Base-by-base conservation (phyloP, 1,140 invertebrate genomes). In the Plodia interpunctella region DNA sequence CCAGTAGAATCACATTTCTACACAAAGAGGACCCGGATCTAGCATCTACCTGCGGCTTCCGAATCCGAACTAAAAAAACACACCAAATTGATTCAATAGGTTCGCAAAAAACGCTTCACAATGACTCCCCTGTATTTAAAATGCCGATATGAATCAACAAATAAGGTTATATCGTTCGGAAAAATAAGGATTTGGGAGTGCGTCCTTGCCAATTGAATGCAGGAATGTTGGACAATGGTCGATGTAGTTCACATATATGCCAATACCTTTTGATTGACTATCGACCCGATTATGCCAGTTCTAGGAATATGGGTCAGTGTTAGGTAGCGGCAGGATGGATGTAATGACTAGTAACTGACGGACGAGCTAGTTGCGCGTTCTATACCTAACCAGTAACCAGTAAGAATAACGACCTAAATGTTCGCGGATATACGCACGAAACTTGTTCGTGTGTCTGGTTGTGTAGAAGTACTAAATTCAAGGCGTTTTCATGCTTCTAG, bases 21-120 rank as follows among this genome's bases (percentile, higher is more conserved):
- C 64, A 63, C 65, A 86, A 75, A 86, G 87, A 75, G 60, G 61
- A 80, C 80, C 83, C 86, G 86, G 86, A 89, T 87, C 84, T 88
- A n/a, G n/a, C n/a, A 72, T 85, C 80, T 87, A 86, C 86, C 84
- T 87, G 86, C 80, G 80, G 83, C 83, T 89, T 89, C 84, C 86
- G 86, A 88, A 88, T 79, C 70, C 71, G 68, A 69, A 68, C 61
- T 68, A 73, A 44, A 44, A 87, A 88, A 88, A 86, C 87, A 86
- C 68, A 28, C 57, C 68, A 68, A 76, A 84, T 78, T 78, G 78
- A 81, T 80, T 84, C 79, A 81, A 80, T 78, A 70, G 76, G 63
- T 63, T 60, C 57, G 49, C 70, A 70, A 74, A 83, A 85, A 88
- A 86, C 81, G 71, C 71, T 55, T 60, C 66, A 71, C 60, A 78